Conservation (phyloP, 2,888 invertebrate species). For the Palloptera scutellata region DNA sequence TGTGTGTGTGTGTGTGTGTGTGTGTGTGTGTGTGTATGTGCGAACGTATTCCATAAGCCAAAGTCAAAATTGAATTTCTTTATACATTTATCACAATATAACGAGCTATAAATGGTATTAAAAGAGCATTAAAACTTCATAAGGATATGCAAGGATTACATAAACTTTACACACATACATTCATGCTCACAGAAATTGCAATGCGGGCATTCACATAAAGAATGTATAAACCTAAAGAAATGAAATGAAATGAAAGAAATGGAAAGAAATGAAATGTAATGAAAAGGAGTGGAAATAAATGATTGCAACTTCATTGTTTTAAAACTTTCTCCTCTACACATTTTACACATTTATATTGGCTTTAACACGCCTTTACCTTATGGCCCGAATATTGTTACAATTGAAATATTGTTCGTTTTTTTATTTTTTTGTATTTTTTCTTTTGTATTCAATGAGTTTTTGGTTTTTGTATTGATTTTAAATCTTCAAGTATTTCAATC, state of each 20-base stretch:
- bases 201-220: neutral
- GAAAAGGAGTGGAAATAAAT: neutral
- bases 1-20: constrained; percentile 18
- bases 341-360: too few species aligned
- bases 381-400: too few species aligned
- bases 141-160: neutral
- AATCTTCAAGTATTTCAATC: too few species aligned
- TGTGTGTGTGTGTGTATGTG: constrained; percentile 13
- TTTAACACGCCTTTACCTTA: too few species aligned
- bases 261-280: neutral
- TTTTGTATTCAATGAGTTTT: too few species aligned
- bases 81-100: constrained; percentile 27
- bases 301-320: neutral
- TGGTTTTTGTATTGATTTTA: too few species aligned
- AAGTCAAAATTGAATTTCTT: constrained; percentile 27
- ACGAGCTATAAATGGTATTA: constrained; percentile 34
- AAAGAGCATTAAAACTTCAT: constrained; percentile 32
- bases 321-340: too few species aligned
- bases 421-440: too few species aligned
- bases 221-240: neutral
- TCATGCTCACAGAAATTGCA: neutral
- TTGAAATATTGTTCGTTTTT: too few species aligned
- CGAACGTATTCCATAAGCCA: constrained; percentile 8
- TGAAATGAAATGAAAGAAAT: neutral
- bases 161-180: neutral